Evolutionary conservation across 2,888 invertebrate species (phyloP).

Genomic region (Chrysomela aeneicollis): DNA sequence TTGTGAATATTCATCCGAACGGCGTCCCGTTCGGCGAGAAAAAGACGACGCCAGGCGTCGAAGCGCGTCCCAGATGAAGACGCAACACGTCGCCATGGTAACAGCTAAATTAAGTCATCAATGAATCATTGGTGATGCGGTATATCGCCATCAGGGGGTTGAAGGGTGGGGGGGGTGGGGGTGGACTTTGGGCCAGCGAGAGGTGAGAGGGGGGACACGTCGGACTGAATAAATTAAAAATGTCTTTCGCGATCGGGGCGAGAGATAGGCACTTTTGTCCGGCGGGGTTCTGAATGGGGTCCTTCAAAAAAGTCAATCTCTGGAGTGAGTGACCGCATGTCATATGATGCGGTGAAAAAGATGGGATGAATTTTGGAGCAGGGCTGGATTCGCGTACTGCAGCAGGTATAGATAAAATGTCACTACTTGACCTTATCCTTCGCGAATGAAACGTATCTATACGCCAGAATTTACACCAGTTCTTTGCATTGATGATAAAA

Average conservation of each 20-base stretch:
- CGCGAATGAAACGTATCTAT: no score
- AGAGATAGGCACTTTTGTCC: slow-evolving; percentile 43
- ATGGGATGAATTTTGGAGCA: not conserved
- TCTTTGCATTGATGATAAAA: no score
- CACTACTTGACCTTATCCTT: no score
- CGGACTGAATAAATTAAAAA: slow-evolving; percentile 57
- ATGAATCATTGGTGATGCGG: slow-evolving; percentile 61
- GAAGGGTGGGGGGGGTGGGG: slow-evolving; percentile 29
- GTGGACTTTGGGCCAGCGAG: no score
- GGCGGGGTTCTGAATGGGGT: slow-evolving; percentile 32
- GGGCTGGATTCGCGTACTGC: no score
- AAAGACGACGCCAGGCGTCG: slow-evolving; percentile 48
- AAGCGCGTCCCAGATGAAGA: slow-evolving; percentile 50
- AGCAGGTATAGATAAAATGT: no score
- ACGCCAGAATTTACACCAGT: no score
- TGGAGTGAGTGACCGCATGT: slow-evolving; percentile 7
- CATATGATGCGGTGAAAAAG: not conserved
- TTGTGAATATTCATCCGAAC: slow-evolving; percentile 62
- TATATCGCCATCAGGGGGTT: slow-evolving; percentile 47
- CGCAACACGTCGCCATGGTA: slow-evolving; percentile 56
- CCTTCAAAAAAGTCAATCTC: slow-evolving; percentile 24
- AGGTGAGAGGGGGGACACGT: slow-evolving; percentile 21
- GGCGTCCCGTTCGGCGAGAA: slow-evolving; percentile 47
- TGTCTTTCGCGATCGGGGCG: slow-evolving; percentile 50
- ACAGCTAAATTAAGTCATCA: slow-evolving; percentile 62